Base-by-base conservation (phyloP, 1,140 invertebrate species). In the Leucophenga varia region DNA sequence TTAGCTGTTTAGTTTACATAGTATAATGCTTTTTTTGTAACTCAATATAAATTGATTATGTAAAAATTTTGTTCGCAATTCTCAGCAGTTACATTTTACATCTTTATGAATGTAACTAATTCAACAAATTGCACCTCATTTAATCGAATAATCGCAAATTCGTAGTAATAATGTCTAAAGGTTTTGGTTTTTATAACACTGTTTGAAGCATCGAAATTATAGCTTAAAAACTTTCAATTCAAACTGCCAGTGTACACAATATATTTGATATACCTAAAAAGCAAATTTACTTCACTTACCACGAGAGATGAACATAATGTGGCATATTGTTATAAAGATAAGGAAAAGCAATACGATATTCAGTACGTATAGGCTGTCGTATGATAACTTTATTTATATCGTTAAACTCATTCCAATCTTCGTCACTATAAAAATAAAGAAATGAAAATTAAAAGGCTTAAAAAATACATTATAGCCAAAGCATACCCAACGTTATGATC, bases 371-470 rank as follows among this genome's bases (percentile, higher is more conserved):
- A 20, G 96, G 96, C 71, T 99, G 96, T 20, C 97, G 80, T 64
- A 99, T 99, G 46, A 99, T 99, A 56, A 99, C 98, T 77, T 99
- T 99, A 71, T 99, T 99, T 42, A 99, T 99, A 72, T 99, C 97
- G 80, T 99, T 99, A 68, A 99, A 99, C 78, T 99, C 97, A 80
- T 99, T 99, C 97, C 97, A 99, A 78, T 99, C 97, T 82, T 99
- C 97, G 81, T 99, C 97, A 10, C 90, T 90, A 58, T 28, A 81
- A 79, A 36, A 32, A 36, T 3, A 18, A 16, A 7, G 4, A 41
- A 14, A 5, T 38, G 3, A 16, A 38, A 19, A 34, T n/a, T n/a
- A 7, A 34, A 16, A 5, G 22, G 5, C 22, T 25, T 25, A 10
- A 25, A 25, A 10, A 10, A 6, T 25, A 37, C 18, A 37, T 18